Evolutionary conservation across 2,113 vertebrate genomes (phyloP), one percentile per base, ranked within the genome.

Genomic region (Pelecanoides urinatrix): DNA sequence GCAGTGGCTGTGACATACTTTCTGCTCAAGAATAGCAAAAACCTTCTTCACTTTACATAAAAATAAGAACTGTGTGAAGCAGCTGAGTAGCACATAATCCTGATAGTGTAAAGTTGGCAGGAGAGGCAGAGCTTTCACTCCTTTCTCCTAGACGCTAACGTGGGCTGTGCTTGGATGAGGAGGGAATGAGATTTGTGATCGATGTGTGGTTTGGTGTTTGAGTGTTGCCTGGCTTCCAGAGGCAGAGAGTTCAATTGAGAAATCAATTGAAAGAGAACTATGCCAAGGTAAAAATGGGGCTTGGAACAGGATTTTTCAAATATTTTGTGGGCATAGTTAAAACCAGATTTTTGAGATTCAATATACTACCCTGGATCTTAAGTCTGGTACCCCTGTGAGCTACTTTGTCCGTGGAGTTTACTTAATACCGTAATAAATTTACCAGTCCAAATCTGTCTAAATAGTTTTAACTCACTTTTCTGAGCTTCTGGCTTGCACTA

Each of bases 141-240:
- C 1, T 66, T 34, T 44, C 42, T 84, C 34, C 45, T 53, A 22
- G 56, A 32, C 0, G 1, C 50, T 72, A 22, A 34, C 0, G 0
- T 2, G 2, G 36, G 18, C 63, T 63, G n/a, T 55, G 40, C 36
- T 62, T 73, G 38, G 30, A 10, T 62, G 30, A 80, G 38, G 32
- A 47, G 40, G 36, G 36, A 76, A 55, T 52, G 50, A 77, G 44
- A 29, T 25, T 47, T 72, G 6, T 34, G 16, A n/a, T 58, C 0
- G 1, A 11, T 36, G 8, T 14, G 13, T 1, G 4, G 7, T 6
- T 86, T 2, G 0, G 19, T n/a, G 36, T 79, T 70, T 62, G 27
- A 59, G 17, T 14, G 9, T 40, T 71, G 42, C 32, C 26, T 83
- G 49, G 16, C 27, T 72, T 68, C 49, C 13, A 17, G 13, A 79